Evolutionary conservation across 2,888 invertebrate species (phyloP), one percentile per base, ranked within the genome.

Genomic region (Melipona beecheii): DNA sequence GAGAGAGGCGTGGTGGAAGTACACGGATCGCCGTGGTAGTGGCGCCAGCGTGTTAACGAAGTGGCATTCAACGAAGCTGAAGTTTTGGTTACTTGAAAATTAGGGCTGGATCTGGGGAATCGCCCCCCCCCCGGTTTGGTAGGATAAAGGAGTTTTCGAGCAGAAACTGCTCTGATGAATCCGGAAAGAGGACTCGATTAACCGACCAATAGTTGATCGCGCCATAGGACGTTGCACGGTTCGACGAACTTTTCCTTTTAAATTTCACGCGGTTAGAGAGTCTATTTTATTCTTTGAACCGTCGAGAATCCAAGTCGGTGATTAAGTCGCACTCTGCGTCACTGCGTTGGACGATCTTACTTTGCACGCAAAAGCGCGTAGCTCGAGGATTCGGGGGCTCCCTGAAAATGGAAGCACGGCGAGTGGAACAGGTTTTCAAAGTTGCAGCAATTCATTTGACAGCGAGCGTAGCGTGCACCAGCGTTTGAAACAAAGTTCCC

Each of bases 21-120:
- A 43, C 43, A 43, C 0, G 9, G 9, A 43, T 43, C 43, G 43
- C 43, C 43, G 43, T 11, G 43, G 43, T 43, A 9, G 43, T 11
- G 43, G 43, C 9, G 43, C 43, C 43, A 43, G 43, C 43, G 43
- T 43, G 52, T 64, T 70, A 65, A 79, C n/a, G 79, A 64, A 66
- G 58, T 50, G 24, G 17, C n/a, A 17, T 62, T 56, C 24, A 60
- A 17, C 4, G 19, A 56, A 9, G 27, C 13, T 60, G 58, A 24
- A 62, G 31, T 62, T 62, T 62, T 27, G 24, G 19, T 17, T n/a
- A 49, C 13, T 43, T 65, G n/a, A 36, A 49, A n/a, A 43, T 65
- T 43, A n/a, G n/a, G 65, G 5, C 43, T 21, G 56, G 56, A 56
- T n/a, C 56, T n/a, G 11, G 56, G n/a, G 56, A 56, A 56, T 56